phyloP scores from a whole-genome alignment of 2,888 invertebrate genomes.

The Schizaphis graminum region DNA sequence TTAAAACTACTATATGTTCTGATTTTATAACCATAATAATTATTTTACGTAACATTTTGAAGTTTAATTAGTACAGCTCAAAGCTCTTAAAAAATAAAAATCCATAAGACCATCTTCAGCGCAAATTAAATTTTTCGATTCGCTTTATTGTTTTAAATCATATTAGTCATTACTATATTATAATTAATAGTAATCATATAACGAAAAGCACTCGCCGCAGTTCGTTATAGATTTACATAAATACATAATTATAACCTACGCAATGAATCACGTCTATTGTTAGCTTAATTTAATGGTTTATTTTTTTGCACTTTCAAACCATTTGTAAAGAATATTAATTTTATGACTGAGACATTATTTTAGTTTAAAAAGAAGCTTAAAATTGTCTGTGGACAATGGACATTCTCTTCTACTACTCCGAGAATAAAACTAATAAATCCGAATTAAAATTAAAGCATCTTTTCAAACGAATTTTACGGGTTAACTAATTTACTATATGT shows the following conservation, averaged over 20 bases:
- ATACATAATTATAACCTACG: background rate
- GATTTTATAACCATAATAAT: constrained; percentile 51
- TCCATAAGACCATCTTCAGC: background rate
- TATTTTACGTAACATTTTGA: constrained; percentile 47
- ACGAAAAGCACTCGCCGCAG: background rate
- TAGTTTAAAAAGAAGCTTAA: background rate
- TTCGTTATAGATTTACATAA: constrained; percentile 24
- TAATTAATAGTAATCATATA: constrained; percentile 1
- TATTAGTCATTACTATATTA: background rate
- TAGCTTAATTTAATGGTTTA: constrained; percentile 22
- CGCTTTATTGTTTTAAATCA: background rate
- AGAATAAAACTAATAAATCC: background rate
- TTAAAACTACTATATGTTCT: constrained; percentile 30
- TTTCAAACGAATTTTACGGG: background rate
- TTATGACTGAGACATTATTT: background rate
- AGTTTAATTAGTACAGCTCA: constrained; percentile 53
- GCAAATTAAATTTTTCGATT: background rate
- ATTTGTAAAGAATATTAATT: background rate
- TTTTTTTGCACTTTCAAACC: background rate
- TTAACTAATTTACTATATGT: background rate
- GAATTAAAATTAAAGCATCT: background rate
- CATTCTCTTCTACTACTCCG: background rate
- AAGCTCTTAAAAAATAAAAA: background rate
- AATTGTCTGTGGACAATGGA: background rate
- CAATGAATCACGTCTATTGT: constrained; percentile 9